These are phyloP conservation scores for Macrophya alboannulata DNA, from an alignment of 2,888 invertebrate species.

Conservation along the genomic window DNA sequence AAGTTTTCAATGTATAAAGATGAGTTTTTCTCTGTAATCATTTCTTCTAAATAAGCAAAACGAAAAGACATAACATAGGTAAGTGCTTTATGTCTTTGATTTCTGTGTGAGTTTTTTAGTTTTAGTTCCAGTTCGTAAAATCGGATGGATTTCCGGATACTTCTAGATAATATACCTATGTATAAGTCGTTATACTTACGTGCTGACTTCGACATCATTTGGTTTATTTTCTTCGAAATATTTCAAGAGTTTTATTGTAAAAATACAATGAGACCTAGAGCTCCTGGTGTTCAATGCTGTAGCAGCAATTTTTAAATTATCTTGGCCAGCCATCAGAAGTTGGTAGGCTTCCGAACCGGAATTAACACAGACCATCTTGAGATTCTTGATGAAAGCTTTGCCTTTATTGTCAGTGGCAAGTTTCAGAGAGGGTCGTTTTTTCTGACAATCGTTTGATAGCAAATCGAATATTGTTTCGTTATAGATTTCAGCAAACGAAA, in stretches of 20 bases:
- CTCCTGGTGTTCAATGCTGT: conserved; percentile 93
- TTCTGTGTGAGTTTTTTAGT: no score
- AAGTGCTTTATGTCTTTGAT: no score
- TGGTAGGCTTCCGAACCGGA: conserved; percentile 93
- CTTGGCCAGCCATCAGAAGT: conserved; percentile 90
- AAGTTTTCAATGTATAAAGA: neutral
- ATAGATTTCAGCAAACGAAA: conserved; percentile 96
- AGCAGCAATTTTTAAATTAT: conserved; percentile 90
- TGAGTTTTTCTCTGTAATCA: neutral
- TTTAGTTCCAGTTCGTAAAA: neutral
- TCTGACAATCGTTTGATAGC: conserved; percentile 81
- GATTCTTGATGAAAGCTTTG: conserved; percentile 74
- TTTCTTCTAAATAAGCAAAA: no score
- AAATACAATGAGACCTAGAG: conserved; percentile 95
- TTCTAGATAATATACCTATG: no score
- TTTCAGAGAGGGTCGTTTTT: conserved; percentile 72
- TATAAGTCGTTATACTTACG: conserved; percentile 66
- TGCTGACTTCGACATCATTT: conserved; percentile 74
- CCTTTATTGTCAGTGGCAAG: conserved; percentile 72
- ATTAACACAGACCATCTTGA: conserved; percentile 84
- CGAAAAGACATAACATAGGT: no score
- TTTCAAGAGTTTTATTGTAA: conserved; percentile 91
- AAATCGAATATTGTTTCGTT: conserved; percentile 95
- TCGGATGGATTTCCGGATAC: no score
- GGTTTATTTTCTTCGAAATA: conserved; percentile 76